Evolutionary conservation across 2,113 vertebrate genomes (phyloP), one percentile per base, ranked within the genome.

Genomic region (Halcyon malimbica): DNA sequence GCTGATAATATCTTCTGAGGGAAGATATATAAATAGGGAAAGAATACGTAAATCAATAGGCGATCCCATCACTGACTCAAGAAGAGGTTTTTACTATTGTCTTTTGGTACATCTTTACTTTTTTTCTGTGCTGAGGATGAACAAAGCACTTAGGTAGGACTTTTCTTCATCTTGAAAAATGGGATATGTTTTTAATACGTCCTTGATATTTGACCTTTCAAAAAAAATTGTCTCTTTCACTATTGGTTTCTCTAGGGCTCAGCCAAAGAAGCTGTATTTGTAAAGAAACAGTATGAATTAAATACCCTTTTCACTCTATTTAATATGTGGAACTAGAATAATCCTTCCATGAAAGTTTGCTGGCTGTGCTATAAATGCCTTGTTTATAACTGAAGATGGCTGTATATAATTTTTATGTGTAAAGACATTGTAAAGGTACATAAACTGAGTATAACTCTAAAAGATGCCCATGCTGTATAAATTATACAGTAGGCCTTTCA

Each of bases 401-500:
- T 80, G 78, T 82, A 88, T 94, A 71, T 86, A 86, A 73, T 76
- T 95, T 89, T 82, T 84, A 88, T 70, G 62, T 91, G 26, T 80
- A 48, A 89, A 82, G 65, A 75, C 53, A 63, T 83, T 92, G 65
- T 90, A 78, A 83, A 64, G 84, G 91, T 77, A 78, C 46, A 91
- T 85, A 96, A 96, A 93, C 71, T 70, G 83, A 29, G 16, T 44
- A 50, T 95, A 93, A 63, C 57, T 74, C 35, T 84, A 59, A 95
- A 75, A 82, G 77, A 57, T 81, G 42, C 54, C 57, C 3, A 0
- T 51, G 79, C 69, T 87, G 29, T 54, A 53, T 94, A 13, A 59
- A 62, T 95, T 86, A 80, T 81, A 29, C 13, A 64, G 20, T 57
- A 53, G 41, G 35, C 18, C 86, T 88, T 78, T 65, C 37, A 37